Conservation (phyloP, 2,113 vertebrate genomes). For the Charadrius vociferus region DNA sequence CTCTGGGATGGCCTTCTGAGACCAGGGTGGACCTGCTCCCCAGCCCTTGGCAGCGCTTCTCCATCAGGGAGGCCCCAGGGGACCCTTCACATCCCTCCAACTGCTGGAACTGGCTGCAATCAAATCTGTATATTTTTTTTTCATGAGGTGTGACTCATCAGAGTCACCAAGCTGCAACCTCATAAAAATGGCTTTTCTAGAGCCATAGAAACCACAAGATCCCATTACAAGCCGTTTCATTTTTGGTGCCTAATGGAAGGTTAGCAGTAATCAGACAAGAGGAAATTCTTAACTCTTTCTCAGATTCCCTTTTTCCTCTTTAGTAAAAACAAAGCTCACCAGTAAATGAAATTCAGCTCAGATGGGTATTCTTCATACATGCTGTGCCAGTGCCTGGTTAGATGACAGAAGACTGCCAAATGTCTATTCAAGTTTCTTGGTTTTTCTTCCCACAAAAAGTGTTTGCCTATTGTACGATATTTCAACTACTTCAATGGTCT, state of each 20-base stretch:
- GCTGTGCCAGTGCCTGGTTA: not conserved
- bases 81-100: rapidly evolving
- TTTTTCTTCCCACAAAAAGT: not conserved
- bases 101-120: not conserved
- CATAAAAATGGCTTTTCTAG: constrained; percentile 39
- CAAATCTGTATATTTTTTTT: not conserved
- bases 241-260: constrained; percentile 34
- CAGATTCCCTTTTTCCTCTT: not conserved
- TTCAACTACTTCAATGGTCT: not conserved
- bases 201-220: constrained; percentile 42
- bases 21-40: not conserved
- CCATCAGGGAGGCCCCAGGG: rapidly evolving
- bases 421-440: not conserved
- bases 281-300: constrained; percentile 60
- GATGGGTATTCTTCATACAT: not conserved
- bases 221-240: constrained; percentile 7
- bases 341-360: constrained; percentile 17
- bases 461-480: not conserved
- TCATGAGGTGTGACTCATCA: constrained; percentile 23
- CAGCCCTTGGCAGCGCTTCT: not conserved
- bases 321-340: not conserved
- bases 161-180: constrained; percentile 11
- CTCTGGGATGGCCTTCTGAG: not conserved
- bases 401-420: not conserved
- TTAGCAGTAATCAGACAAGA: constrained; percentile 10